Percentiles rank a stretch among this genome's conserved stretches.
These are phyloP conservation scores for Malachius bipustulatus DNA, from an alignment of 2,888 invertebrate genomes.

Conservation along the genomic window DNA sequence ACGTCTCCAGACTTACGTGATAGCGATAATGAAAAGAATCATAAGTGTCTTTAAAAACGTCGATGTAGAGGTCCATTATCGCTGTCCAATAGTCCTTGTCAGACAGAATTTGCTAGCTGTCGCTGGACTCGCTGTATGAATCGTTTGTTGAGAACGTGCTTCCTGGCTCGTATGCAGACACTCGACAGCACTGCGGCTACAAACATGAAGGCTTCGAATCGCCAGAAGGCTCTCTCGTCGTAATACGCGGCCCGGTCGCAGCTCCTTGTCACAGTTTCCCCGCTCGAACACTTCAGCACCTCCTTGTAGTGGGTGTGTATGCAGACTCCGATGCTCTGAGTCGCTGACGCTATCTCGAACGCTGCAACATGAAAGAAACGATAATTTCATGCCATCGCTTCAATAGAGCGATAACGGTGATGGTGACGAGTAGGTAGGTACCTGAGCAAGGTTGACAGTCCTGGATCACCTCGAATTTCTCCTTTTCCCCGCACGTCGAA, in stretches of 20 bases:
- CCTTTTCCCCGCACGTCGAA: conserved; percentile 64
- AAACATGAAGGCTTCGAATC: conserved; percentile 64
- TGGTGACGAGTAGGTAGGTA: too few relatives aligned
- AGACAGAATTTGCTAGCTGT: conserved; percentile 54
- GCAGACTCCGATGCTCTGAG: conserved; percentile 71
- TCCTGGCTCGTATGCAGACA: conserved; percentile 50
- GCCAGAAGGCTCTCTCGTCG: conserved; percentile 75
- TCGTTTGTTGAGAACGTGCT: conserved; percentile 53
- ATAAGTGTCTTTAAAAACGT: conserved; percentile 10
- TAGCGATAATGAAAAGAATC: conserved; percentile 16
- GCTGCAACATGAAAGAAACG: conserved; percentile 37
- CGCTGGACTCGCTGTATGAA: conserved; percentile 57
- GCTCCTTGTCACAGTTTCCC: conserved; percentile 70
- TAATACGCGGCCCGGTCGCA: conserved; percentile 77
- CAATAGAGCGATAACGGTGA: neutral
- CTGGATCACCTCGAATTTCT: conserved; percentile 56
- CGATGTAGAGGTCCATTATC: conserved; percentile 12
- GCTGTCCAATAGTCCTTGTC: conserved; percentile 15
- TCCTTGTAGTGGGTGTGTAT: conserved; percentile 76
- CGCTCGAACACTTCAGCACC: conserved; percentile 66
- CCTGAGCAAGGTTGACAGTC: conserved; percentile 81
- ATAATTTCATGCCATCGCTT: neutral
- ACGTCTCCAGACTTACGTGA: too few relatives aligned
- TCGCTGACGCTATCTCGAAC: conserved; percentile 69
- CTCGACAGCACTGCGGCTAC: conserved; percentile 52